phyloP scores from a whole-genome alignment of 2,888 invertebrate species.

The Osmoderma eremita region DNA sequence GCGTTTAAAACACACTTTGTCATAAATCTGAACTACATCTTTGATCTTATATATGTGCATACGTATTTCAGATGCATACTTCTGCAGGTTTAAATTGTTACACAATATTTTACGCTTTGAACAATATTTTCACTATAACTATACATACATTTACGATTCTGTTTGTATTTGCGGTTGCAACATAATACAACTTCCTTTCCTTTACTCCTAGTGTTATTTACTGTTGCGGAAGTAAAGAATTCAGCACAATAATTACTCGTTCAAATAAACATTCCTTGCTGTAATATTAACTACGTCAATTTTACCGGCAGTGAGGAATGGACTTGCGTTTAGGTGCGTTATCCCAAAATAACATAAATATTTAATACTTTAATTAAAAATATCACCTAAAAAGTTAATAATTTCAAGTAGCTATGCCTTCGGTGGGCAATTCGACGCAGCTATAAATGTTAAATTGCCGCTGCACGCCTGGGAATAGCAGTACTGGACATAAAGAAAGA shows the following conservation, averaged over 20 bases:
- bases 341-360: slow-evolving; percentile 21
- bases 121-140: too few species aligned
- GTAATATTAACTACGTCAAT: background rate
- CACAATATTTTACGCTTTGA: too few species aligned
- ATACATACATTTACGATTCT: too few species aligned
- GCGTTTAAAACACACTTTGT: too few species aligned
- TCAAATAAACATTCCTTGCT: background rate
- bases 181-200: background rate
- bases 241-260: background rate
- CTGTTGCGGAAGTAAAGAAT: slow-evolving; percentile 14
- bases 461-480: too few species aligned
- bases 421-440: background rate
- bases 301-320: background rate
- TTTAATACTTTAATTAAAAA: slow-evolving; percentile 40
- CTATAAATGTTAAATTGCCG: slow-evolving; percentile 21
- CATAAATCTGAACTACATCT: too few species aligned
- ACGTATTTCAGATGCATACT: too few species aligned
- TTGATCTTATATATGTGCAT: too few species aligned
- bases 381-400: slow-evolving; percentile 33
- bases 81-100: too few species aligned
- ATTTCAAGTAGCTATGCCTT: slow-evolving; percentile 8
- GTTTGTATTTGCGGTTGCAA: too few species aligned
- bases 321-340: slow-evolving; percentile 1
- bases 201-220: slow-evolving; percentile 9
- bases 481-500: background rate